Evolutionary conservation across 1,140 invertebrate species (phyloP), one percentile per base, ranked within the genome.

Genomic region (Panagrolaimus sp.): DNA sequence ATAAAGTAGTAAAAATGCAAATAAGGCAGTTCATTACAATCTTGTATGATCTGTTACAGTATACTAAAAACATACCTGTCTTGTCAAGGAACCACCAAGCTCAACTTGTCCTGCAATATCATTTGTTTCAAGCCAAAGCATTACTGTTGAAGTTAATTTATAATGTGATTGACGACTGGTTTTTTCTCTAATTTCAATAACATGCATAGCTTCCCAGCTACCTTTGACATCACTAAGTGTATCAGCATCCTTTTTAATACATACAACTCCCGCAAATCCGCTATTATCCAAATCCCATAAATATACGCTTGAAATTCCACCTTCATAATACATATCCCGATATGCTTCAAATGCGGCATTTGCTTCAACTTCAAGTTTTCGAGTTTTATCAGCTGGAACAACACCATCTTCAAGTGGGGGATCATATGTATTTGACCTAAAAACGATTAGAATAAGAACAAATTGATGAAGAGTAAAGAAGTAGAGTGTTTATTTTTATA

Each of bases 201-300:
- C 96, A 84, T 99, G 96, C 83, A 99, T 97, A 2, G 95, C 98
- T 85, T 99, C 96, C 96, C 96, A 99, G 84, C 94, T 98, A 1
- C 88, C 96, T 85, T 92, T 96, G 74, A 98, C 98, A 86, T 94
- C 96, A 84, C 28, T 28, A 94, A 94, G 82, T 89, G 90, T 15
- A 94, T 94, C 94, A 0, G 94, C 93, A 15, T 67, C 72, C 48
- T 38, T 38, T 38, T 99, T 99, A 75, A 99, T 98, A 73, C 98
- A 87, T 83, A 98, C 96, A 52, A 97, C 96, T 78, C 95, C 95
- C 75, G 95, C 96, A 88, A 99, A 98, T 4, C 94, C 94, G 85
- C 96, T 93, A 69, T 71, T 67, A 83, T 98, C 94, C 82, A 98
- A 88, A 80, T 99, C 96, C 96, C 96, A 99, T 55, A 99, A 87